phyloP scores from a whole-genome alignment of 2,797 vertebrate species.

The Adelosebastes latens region DNA sequence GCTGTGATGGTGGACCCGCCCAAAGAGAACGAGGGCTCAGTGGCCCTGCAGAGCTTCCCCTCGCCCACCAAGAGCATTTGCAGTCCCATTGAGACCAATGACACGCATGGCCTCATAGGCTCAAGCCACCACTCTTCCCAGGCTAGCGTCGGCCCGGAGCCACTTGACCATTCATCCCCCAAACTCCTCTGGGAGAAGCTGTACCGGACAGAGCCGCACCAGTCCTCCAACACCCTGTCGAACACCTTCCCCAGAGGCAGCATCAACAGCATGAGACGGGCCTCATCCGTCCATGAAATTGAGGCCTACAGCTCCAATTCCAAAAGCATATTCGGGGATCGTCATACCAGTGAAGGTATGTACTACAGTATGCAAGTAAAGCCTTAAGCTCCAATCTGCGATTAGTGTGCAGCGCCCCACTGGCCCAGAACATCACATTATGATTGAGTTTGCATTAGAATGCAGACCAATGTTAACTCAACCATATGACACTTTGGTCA shows the following conservation, averaged over 20 bases:
- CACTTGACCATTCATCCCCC: slow-evolving; percentile 94
- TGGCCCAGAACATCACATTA: neutral
- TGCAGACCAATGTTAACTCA: neutral
- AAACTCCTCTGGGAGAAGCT: slow-evolving; percentile 91
- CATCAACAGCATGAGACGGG: slow-evolving; percentile 92
- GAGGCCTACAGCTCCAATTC: slow-evolving; percentile 91
- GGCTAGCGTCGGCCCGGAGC: slow-evolving; percentile 89
- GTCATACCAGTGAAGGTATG: slow-evolving; percentile 93
- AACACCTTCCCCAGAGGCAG: slow-evolving; percentile 93
- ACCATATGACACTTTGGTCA: neutral
- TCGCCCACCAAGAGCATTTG: slow-evolving; percentile 94
- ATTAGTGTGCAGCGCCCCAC: neutral
- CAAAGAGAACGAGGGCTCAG: slow-evolving; percentile 89
- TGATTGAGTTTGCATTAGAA: neutral
- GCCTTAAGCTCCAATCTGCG: neutral
- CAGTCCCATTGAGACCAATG: slow-evolving; percentile 92
- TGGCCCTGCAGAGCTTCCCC: slow-evolving; percentile 92
- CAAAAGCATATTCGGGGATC: slow-evolving; percentile 91
- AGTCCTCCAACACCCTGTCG: slow-evolving; percentile 88
- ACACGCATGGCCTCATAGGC: slow-evolving; percentile 93
- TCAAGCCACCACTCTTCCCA: slow-evolving; percentile 90
- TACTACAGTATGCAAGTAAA: neutral
- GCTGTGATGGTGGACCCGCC: slow-evolving; percentile 93
- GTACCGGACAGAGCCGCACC: slow-evolving; percentile 89
- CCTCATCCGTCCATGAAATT: slow-evolving; percentile 96